Conservation (phyloP, 2,113 vertebrate species). For the Parus major region DNA sequence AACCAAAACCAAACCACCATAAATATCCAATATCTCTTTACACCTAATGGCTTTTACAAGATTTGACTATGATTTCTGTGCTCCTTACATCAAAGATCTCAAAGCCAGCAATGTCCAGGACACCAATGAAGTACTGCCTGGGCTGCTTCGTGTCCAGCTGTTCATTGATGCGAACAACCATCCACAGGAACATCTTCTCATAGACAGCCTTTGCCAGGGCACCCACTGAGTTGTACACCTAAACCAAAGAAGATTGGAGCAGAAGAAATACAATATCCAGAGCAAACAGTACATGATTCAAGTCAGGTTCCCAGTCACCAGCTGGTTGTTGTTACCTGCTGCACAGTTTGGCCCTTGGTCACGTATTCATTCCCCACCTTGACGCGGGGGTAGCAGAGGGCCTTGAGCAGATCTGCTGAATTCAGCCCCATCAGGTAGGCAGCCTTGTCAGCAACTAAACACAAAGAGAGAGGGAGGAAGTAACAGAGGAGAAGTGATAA, state of each 20-base stretch:
- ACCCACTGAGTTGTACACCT: slow-evolving; percentile 79
- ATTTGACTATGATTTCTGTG: neutral
- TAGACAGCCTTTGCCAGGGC: slow-evolving; percentile 86
- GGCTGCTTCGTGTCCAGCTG: slow-evolving; percentile 80
- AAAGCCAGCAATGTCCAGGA: slow-evolving; percentile 81
- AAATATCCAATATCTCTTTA: neutral
- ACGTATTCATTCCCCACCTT: neutral
- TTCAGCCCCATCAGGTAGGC: slow-evolving; percentile 53
- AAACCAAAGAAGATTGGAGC: neutral
- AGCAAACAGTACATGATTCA: neutral
- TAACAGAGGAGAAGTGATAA: neutral
- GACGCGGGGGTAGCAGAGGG: neutral
- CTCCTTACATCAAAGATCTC: slow-evolving; percentile 78
- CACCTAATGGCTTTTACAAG: neutral
- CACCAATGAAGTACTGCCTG: slow-evolving; percentile 82
- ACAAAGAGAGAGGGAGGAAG: neutral
- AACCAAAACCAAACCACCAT: rapidly evolving
- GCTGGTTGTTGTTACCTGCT: neutral
- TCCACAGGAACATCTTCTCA: slow-evolving; percentile 86
- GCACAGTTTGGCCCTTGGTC: neutral
- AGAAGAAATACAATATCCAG: neutral
- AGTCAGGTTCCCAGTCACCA: neutral
- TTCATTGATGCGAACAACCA: slow-evolving; percentile 83
- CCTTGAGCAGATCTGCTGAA: slow-evolving; percentile 42
- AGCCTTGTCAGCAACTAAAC: slow-evolving; percentile 34